phyloP scores from a whole-genome alignment of 2,797 vertebrate species.

The Eulemur albifrons region DNA sequence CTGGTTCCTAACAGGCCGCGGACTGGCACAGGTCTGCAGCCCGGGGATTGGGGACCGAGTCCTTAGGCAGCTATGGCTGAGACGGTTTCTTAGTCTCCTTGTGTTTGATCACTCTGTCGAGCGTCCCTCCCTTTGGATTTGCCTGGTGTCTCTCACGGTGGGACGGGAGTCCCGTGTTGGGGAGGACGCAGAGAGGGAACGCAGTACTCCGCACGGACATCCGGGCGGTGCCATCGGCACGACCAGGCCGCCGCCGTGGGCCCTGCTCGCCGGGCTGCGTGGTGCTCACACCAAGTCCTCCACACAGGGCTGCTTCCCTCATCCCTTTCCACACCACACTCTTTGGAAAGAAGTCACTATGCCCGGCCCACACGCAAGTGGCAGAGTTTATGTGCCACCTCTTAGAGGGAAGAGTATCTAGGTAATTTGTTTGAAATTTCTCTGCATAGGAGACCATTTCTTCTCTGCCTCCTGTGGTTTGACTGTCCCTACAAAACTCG shows the following conservation, averaged over 20 bases:
- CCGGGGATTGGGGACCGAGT: no score
- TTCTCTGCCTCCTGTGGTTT: neutral
- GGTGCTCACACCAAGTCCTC: neutral
- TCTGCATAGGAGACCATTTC: neutral
- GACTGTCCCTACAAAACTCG: neutral
- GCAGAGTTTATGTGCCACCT: neutral
- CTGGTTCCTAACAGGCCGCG: no score
- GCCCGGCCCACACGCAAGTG: neutral
- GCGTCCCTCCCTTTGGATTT: neutral
- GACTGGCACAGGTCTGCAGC: no score
- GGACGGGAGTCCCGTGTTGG: neutral
- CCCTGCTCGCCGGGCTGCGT: neutral
- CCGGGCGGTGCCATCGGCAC: accelerated
- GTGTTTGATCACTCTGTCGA: neutral
- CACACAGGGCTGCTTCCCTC: accelerated
- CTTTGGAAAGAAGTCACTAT: neutral
- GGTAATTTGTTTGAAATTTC: neutral
- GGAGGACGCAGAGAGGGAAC: neutral
- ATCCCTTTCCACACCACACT: accelerated
- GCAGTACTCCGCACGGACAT: accelerated
- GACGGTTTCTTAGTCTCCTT: neutral
- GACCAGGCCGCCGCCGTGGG: accelerated
- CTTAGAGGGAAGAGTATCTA: no score
- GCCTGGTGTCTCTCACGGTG: neutral
- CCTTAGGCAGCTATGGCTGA: neutral